Percentiles rank a stretch among this genome's conserved stretches.
Evolutionary conservation across 1,140 invertebrate species (phyloP).

Genomic region (Drosophila sulfurigaster): DNA sequence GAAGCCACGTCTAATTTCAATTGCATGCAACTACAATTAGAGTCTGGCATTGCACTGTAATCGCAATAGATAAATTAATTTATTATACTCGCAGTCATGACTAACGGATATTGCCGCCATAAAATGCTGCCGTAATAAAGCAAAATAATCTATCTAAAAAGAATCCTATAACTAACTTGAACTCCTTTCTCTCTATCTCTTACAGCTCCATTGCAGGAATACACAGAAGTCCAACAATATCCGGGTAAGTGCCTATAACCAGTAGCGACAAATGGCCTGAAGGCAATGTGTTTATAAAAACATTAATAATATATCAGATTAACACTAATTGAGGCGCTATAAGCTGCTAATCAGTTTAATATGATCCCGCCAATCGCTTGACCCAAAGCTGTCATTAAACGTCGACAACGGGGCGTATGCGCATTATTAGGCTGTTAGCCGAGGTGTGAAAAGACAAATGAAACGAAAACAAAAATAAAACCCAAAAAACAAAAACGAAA

Average conservation of each 20-base stretch:
- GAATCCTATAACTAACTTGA: constrained; percentile 33
- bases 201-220: constrained; percentile 81
- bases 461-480: constrained; percentile 19
- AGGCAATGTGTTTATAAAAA: constrained; percentile 4
- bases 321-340: constrained; percentile 22
- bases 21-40: constrained; percentile 74
- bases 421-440: constrained; percentile 56
- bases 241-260: constrained; percentile 66
- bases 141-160: constrained; percentile 33
- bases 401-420: constrained; percentile 1
- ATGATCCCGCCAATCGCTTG: constrained; percentile 52
- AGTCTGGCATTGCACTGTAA: constrained; percentile 50
- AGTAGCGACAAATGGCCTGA: background rate
- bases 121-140: constrained; percentile 59
- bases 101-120: constrained; percentile 76
- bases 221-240: constrained; percentile 82
- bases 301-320: constrained; percentile 27
- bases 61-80: constrained; percentile 77
- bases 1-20: constrained; percentile 62
- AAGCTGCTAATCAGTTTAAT: constrained; percentile 59
- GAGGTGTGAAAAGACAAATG: constrained; percentile 68
- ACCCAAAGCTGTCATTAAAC: constrained; percentile 52
- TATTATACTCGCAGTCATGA: constrained; percentile 67
- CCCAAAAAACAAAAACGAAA: constrained; percentile 11
- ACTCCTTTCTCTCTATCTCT: constrained; percentile 28